Conservation (phyloP, 1,140 invertebrate genomes). For the Globodera rostochiensis region DNA sequence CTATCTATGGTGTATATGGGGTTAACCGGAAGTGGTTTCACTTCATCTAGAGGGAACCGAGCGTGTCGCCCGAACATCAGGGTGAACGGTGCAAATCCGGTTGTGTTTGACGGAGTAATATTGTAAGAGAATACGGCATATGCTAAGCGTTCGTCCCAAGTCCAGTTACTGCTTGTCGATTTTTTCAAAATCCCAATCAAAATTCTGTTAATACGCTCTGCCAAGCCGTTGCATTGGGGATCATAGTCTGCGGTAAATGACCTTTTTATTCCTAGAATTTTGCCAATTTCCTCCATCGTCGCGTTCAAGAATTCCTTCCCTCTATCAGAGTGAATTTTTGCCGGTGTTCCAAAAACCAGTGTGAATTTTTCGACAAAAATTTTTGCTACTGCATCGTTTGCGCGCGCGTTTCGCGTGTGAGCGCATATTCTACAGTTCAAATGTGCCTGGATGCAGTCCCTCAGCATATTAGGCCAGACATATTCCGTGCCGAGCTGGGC, state of each 20-base stretch:
- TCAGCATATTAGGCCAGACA: no score
- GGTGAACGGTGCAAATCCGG: constrained; percentile 6
- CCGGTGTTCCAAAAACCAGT: no score
- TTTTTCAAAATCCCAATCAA: constrained; percentile 9
- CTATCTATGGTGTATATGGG: background rate
- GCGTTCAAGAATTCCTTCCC: no score
- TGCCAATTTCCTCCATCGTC: no score
- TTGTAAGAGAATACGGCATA: constrained; percentile 3
- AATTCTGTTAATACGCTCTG: background rate
- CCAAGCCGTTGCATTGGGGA: background rate
- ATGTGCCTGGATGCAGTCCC: no score
- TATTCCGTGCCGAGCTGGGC: no score
- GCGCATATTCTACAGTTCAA: no score
- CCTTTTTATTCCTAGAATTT: no score
- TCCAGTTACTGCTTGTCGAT: background rate
- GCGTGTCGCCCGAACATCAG: background rate
- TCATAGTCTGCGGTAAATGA: no score
- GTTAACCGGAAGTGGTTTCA: background rate
- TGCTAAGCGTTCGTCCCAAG: constrained; percentile 5
- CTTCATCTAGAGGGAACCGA: background rate
- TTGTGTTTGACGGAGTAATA: background rate
- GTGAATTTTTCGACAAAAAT: background rate
- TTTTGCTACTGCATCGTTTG: background rate
- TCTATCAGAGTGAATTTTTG: no score
- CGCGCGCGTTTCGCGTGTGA: no score